These are phyloP conservation scores for Bombus fervidus DNA, from an alignment of 1,140 invertebrate species.

Conservation along the genomic window DNA sequence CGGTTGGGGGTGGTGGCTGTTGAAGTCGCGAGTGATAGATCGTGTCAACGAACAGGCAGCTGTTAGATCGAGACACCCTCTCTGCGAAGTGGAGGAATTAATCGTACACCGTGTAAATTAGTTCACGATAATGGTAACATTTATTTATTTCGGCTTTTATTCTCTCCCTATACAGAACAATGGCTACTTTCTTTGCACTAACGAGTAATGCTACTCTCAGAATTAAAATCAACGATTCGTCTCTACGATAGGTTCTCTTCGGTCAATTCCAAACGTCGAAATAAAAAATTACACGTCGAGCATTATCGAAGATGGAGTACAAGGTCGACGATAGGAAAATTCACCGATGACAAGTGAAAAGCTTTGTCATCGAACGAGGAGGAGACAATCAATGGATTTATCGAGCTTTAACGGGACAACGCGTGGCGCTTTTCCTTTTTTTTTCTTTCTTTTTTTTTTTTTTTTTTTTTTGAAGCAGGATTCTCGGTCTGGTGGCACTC, in stretches of 20 bases:
- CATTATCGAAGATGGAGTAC: not conserved
- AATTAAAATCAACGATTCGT: too few relatives aligned
- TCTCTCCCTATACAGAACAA: too few relatives aligned
- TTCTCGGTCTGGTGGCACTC: slow-evolving; percentile 54
- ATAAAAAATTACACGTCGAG: too few relatives aligned
- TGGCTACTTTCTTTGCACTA: too few relatives aligned
- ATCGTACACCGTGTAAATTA: not conserved
- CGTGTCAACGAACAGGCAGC: not conserved
- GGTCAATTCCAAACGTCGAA: too few relatives aligned
- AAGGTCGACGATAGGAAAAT: too few relatives aligned
- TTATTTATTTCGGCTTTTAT: too few relatives aligned
- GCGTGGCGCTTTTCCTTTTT: slow-evolving; percentile 6
- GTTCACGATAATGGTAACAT: too few relatives aligned
- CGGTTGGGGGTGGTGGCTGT: not conserved
- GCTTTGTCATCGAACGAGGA: not conserved
- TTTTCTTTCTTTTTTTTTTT: too few relatives aligned
- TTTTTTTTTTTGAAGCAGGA: not conserved
- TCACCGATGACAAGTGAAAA: not conserved
- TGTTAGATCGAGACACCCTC: not conserved
- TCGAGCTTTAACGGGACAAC: slow-evolving; percentile 38
- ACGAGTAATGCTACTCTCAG: too few relatives aligned
- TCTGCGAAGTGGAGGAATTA: not conserved
- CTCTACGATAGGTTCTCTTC: too few relatives aligned
- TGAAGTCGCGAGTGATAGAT: not conserved
- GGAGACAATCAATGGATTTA: slow-evolving; percentile 1